These are phyloP conservation scores for Mesopsocus fuscifrons DNA, from an alignment of 2,888 invertebrate species.

Conservation along the genomic window DNA sequence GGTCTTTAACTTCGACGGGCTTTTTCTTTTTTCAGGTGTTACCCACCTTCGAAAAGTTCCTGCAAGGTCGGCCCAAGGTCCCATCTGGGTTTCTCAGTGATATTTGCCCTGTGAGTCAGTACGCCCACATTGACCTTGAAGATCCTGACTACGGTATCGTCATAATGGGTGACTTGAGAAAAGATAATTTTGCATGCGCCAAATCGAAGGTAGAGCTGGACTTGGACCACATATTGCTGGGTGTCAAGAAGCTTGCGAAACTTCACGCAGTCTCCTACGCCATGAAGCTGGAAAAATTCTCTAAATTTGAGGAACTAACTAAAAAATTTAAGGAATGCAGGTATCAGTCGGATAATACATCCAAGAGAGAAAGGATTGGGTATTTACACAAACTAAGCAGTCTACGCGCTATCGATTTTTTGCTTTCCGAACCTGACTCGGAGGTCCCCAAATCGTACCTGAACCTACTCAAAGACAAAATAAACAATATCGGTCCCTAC, in stretches of 20 bases:
- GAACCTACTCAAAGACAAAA: background rate
- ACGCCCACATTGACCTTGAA: background rate
- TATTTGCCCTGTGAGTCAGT: background rate
- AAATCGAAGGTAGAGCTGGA: slow-evolving; percentile 1
- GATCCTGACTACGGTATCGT: background rate
- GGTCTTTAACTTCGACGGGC: no score
- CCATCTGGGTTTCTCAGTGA: background rate
- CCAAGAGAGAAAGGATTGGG: background rate
- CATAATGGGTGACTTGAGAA: background rate
- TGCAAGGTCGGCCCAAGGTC: background rate
- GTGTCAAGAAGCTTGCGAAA: background rate
- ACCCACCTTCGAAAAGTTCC: background rate
- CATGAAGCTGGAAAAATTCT: background rate
- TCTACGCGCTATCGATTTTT: slow-evolving; percentile 1
- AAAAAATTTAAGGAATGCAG: background rate
- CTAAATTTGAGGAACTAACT: background rate
- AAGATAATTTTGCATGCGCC: background rate
- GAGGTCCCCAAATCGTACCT: background rate
- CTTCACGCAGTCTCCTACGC: slow-evolving; percentile 4
- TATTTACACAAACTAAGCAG: background rate
- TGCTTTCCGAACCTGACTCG: background rate
- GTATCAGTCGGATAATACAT: background rate
- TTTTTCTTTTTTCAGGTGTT: background rate
- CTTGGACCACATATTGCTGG: background rate
- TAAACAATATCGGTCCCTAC: background rate